These are phyloP conservation scores for Vombatus ursinus DNA, from an alignment of 2,113 vertebrate species.

Conservation along the genomic window DNA sequence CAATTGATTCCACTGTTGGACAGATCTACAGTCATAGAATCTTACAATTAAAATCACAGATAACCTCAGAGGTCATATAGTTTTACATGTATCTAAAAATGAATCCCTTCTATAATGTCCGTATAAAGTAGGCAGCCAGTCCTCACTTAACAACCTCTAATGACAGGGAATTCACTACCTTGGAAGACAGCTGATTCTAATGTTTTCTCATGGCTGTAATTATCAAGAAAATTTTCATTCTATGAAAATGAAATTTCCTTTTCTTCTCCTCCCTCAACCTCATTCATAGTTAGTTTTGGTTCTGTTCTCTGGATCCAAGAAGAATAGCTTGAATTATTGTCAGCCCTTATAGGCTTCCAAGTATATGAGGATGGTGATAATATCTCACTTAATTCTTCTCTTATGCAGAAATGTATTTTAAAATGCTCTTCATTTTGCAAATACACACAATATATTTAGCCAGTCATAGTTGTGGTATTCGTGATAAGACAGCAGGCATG, in stretches of 20 bases:
- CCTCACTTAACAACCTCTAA: background rate
- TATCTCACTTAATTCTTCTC: background rate
- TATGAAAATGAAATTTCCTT: background rate
- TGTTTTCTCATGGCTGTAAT: background rate
- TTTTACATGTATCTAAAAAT: background rate
- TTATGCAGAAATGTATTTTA: background rate
- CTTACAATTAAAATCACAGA: background rate
- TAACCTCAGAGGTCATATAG: background rate
- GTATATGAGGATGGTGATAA: background rate
- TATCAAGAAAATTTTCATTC: background rate
- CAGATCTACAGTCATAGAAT: background rate
- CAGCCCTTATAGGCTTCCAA: background rate
- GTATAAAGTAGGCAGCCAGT: background rate
- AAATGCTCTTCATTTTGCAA: background rate
- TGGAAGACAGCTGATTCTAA: background rate
- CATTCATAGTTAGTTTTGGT: background rate
- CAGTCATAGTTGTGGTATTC: background rate
- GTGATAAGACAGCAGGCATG: background rate
- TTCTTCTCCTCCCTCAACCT: background rate
- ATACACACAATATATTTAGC: background rate
- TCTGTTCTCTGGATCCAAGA: background rate
- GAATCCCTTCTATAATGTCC: background rate
- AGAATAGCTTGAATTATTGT: background rate
- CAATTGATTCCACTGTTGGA: background rate
- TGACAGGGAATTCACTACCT: background rate